Evolutionary conservation across 2,113 vertebrate species (phyloP).

Genomic region (Melospiza georgiana): DNA sequence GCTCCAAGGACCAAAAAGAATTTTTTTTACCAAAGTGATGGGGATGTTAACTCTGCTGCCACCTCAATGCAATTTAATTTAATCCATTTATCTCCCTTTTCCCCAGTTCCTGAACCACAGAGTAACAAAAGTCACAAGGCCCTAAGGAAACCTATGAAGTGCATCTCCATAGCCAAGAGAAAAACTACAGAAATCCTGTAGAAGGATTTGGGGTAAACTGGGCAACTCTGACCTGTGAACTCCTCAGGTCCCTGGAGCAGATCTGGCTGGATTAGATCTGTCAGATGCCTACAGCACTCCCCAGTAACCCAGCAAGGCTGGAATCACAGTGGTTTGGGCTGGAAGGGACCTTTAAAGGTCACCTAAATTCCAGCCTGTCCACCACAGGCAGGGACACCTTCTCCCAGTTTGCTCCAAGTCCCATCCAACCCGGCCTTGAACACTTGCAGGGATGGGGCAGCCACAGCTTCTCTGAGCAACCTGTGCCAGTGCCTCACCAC

Average conservation of each 20-base stretch:
- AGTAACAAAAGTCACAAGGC: neutral
- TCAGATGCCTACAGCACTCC: neutral
- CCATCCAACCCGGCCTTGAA: neutral
- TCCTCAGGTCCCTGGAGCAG: neutral
- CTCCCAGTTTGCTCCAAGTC: neutral
- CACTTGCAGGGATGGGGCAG: neutral
- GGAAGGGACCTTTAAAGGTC: neutral
- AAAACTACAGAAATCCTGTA: neutral
- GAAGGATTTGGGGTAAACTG: neutral
- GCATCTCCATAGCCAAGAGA: accelerated
- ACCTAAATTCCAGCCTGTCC: neutral
- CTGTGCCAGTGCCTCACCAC: neutral
- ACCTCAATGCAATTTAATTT: neutral
- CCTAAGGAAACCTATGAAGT: neutral
- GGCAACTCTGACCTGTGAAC: neutral
- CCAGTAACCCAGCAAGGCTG: neutral
- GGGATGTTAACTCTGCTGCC: neutral
- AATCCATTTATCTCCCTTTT: neutral
- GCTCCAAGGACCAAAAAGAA: neutral
- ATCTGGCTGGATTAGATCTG: neutral
- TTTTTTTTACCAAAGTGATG: neutral
- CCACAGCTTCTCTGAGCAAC: neutral
- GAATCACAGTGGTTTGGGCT: neutral
- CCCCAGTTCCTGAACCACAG: neutral
- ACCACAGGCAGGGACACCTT: neutral